Percentiles rank a stretch among this genome's conserved stretches.
Evolutionary conservation across 1,140 invertebrate genomes (phyloP).

Genomic region (Dreissena polymorpha): DNA sequence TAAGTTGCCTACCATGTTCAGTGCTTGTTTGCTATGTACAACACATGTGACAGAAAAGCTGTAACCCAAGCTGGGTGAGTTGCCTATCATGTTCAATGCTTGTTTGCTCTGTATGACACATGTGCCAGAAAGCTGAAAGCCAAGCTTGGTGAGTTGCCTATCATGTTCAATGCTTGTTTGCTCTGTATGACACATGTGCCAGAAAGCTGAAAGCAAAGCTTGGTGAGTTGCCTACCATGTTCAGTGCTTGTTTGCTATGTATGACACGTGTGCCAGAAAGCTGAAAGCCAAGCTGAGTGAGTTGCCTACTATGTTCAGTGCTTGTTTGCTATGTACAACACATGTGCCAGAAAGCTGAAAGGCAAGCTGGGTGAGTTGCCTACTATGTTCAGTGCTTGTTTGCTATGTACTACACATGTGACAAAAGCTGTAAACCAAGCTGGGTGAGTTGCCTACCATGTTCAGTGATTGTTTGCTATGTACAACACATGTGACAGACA

Average conservation of each 20-base stretch:
- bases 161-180: not conserved
- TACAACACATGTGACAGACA: not conserved
- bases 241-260: not conserved
- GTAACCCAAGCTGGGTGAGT: not conserved
- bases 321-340: not conserved
- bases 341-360: conserved; percentile 4
- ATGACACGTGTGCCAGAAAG: not conserved
- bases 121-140: conserved; percentile 1
- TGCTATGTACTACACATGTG: not conserved
- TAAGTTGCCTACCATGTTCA: not conserved
- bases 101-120: not conserved
- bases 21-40: not conserved
- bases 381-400: too few relatives aligned
- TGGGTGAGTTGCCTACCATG: not conserved
- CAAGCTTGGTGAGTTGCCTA: not conserved
- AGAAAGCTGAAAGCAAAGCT: not conserved
- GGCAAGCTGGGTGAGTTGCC: not conserved
- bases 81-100: too few relatives aligned
- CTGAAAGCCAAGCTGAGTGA: not conserved
- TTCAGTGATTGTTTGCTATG: not conserved
- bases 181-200: not conserved
- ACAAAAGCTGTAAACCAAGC: not conserved
- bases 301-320: not conserved
- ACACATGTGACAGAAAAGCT: not conserved
- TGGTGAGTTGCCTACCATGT: not conserved